Evolutionary conservation across 2,797 vertebrate genomes (phyloP).

Genomic region (Falco naumanni): DNA sequence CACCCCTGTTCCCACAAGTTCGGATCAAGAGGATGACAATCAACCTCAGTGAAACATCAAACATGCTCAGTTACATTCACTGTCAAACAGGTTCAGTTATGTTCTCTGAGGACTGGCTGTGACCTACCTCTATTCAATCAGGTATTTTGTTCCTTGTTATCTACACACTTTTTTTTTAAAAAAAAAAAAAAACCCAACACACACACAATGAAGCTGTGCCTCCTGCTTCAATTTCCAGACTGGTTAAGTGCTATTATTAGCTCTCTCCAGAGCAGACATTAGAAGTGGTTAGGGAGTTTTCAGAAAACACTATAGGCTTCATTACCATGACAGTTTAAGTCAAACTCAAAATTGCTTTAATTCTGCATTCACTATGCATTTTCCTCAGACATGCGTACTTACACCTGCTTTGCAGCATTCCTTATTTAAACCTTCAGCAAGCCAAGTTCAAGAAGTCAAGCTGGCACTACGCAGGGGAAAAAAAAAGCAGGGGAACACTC

Average conservation of each 20-base stretch:
- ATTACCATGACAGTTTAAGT: neutral
- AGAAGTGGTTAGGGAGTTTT: neutral
- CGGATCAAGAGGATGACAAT: accelerated
- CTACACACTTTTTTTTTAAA: neutral
- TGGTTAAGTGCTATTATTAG: neutral
- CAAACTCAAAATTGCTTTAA: neutral
- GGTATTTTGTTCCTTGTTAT: neutral
- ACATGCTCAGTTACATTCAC: no score
- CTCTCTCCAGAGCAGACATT: neutral
- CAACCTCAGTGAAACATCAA: neutral
- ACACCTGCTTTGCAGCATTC: neutral
- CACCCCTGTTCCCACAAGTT: neutral
- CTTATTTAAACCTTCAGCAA: neutral
- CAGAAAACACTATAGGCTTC: neutral
- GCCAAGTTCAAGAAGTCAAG: neutral
- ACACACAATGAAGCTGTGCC: neutral
- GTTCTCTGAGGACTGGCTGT: no score
- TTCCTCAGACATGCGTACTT: neutral
- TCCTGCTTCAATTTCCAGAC: neutral
- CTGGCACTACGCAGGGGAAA: neutral
- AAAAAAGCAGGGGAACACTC: neutral
- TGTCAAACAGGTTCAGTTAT: neutral
- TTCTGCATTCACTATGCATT: neutral
- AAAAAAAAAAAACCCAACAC: no score
- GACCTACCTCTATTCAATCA: neutral